Evolutionary conservation across 2,113 vertebrate species (phyloP), one percentile per base, ranked within the genome.

Genomic region (Neolamprologus tretocephalus): DNA sequence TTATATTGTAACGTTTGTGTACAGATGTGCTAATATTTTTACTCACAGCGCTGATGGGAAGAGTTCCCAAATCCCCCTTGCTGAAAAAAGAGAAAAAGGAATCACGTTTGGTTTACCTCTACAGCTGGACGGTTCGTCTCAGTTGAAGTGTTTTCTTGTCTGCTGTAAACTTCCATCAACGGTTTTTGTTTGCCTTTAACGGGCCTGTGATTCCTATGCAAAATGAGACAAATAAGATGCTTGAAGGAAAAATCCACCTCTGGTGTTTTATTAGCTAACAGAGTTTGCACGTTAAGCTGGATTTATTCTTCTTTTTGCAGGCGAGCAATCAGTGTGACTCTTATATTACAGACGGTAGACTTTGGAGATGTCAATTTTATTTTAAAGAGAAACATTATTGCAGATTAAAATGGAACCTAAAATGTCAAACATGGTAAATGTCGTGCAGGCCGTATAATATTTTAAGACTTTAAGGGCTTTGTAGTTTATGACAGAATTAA

Each of bases 121-220:
- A 45, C 73, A 73, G 71, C 80, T 86, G 23, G 82, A 73, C 40
- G 21, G 53, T n/a, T 84, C 42, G 57, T 87, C 87, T 91, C 35
- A 31, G 71, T 88, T 89, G 35, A 85, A 80, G 78, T 90, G 83
- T 89, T 54, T 83, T 40, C 13, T 49, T 47, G 49, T 87, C 82
- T 87, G 57, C 80, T 87, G 78, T 87, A 33, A 40, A 21, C 31
- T 82, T 90, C 61, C 87, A 86, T 90, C 89, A 11, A 42, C 31
- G 2, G 35, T 94, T 93, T 66, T 90, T 90, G 40, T 91, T 94
- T 87, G 85, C 88, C 90, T 93, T 89, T 63, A 84, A 89, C 75
- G 88, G 84, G 92, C 92, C 84, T 94, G 89, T 92, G 92, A 94
- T 96, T 96, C 95, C 96, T 97, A 97, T 97, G 96, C 96, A 96